Evolutionary conservation across 2,113 vertebrate species (phyloP).

Genomic region (Oreocharis arfaki): DNA sequence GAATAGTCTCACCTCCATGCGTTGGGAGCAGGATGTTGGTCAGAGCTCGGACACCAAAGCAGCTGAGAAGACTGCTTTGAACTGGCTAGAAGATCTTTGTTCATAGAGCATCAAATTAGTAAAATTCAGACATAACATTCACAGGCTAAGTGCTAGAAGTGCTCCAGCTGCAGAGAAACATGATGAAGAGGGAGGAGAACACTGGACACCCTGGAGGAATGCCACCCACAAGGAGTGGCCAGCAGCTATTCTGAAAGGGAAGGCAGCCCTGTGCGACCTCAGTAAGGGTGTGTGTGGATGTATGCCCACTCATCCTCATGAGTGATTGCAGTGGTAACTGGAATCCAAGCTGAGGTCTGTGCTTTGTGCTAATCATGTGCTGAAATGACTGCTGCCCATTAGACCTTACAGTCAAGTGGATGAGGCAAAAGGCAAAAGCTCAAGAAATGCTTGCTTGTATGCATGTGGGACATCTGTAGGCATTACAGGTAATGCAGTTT

Average conservation of each 20-base stretch:
- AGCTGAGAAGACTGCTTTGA: not conserved
- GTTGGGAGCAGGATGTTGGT: accelerated
- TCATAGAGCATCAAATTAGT: not conserved
- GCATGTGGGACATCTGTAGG: accelerated
- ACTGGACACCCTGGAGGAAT: not conserved
- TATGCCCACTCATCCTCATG: not conserved
- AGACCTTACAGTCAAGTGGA: not conserved
- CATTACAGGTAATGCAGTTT: not conserved
- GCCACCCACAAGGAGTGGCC: not conserved
- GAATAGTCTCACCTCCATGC: not conserved
- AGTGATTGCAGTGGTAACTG: not conserved
- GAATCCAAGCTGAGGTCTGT: not conserved
- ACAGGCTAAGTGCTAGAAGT: not conserved
- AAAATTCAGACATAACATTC: not conserved
- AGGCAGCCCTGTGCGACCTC: not conserved
- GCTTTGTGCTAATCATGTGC: not conserved
- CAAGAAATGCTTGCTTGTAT: not conserved
- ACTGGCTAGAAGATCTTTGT: not conserved
- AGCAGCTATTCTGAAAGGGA: not conserved
- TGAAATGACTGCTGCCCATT: not conserved
- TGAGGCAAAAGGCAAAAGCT: not conserved
- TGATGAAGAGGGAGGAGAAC: not conserved
- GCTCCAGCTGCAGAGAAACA: not conserved
- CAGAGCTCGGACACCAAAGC: not conserved
- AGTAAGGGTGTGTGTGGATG: accelerated